Conservation (phyloP, 2,113 vertebrate genomes). For the Thinocorus orbignyianus region DNA sequence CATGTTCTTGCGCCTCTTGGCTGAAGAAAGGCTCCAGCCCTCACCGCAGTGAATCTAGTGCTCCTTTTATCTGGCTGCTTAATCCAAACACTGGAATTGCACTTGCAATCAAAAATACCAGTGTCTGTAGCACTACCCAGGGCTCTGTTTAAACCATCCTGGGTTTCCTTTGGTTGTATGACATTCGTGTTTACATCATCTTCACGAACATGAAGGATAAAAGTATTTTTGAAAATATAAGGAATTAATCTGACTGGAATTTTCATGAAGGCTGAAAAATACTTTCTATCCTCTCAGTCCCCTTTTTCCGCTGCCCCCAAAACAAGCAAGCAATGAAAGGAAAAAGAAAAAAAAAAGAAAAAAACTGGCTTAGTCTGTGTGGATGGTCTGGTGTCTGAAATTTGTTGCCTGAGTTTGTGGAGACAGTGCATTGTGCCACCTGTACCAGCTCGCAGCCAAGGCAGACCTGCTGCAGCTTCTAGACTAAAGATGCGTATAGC, state of each 20-base stretch:
- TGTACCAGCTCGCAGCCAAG: fast-evolving
- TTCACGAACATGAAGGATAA: neutral
- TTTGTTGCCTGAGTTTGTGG: neutral
- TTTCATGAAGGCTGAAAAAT: neutral
- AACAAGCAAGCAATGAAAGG: neutral
- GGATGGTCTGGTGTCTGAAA: neutral
- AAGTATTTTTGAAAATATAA: neutral
- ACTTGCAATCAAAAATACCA: neutral
- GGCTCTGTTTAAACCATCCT: neutral
- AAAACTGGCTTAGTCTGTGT: neutral
- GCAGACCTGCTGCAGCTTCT: neutral
- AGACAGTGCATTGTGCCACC: neutral
- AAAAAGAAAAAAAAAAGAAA: too few species aligned
- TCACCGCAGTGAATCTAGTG: neutral
- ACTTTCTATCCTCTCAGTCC: neutral
- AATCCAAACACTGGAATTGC: neutral
- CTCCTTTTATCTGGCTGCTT: neutral
- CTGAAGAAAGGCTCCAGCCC: neutral
- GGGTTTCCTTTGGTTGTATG: neutral
- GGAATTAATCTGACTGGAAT: neutral
- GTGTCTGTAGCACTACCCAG: neutral
- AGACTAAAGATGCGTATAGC: neutral
- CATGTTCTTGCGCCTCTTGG: fast-evolving
- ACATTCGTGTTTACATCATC: fast-evolving
- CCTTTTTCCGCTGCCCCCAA: neutral